phyloP scores from a whole-genome alignment of 1,140 invertebrate genomes.

The Drosophila kikkawai region DNA sequence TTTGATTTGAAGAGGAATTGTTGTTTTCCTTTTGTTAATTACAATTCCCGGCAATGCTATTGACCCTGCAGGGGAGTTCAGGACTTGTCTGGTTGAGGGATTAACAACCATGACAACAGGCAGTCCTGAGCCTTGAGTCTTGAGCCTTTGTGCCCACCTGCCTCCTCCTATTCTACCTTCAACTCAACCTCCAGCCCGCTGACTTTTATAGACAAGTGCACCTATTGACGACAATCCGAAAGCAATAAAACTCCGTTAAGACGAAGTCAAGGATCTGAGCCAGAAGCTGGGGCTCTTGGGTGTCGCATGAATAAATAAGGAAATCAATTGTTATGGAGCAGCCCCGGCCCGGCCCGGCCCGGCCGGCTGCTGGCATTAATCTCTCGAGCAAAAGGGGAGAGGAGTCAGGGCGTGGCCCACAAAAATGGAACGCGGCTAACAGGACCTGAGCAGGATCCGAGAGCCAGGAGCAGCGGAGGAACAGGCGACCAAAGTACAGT shows the following conservation, averaged over 20 bases:
- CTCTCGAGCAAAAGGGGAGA: constrained; percentile 25
- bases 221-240: constrained; percentile 42
- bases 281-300: constrained; percentile 2
- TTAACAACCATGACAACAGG: constrained; percentile 66
- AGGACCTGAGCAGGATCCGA: constrained; percentile 31
- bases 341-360: constrained; percentile 16
- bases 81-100: constrained; percentile 51
- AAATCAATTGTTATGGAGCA: constrained; percentile 76
- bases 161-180: not conserved
- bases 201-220: constrained; percentile 16
- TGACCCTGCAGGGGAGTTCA: constrained; percentile 27
- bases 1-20: constrained; percentile 11
- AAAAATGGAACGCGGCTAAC: constrained; percentile 35
- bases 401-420: constrained; percentile 57
- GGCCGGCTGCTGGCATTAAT: constrained; percentile 57
- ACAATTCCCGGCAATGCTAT: constrained; percentile 24
- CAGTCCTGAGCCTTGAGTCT: constrained; percentile 2
- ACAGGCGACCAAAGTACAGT: constrained; percentile 73
- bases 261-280: constrained; percentile 31
- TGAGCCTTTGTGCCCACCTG: constrained; percentile 1
- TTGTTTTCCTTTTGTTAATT: constrained; percentile 30
- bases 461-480: constrained; percentile 29
- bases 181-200: not conserved
- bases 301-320: constrained; percentile 57
- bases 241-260: constrained; percentile 50